These are phyloP conservation scores for Antedon mediterranea DNA, from an alignment of 53 echinoderm and acorn worm species.

Conservation along the genomic window DNA sequence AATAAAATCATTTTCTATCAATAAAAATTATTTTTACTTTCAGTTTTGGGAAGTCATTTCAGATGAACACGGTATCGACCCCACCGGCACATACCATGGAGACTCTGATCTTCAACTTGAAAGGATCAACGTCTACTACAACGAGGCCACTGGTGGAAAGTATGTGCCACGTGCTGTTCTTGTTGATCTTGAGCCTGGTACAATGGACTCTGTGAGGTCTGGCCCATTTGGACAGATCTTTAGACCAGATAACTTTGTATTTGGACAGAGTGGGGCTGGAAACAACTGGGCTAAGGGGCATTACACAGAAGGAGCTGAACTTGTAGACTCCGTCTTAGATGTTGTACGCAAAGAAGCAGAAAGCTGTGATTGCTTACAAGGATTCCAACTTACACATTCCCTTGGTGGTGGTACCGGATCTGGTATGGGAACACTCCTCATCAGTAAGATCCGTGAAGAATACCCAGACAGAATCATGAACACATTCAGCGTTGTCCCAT, in stretches of 20 bases:
- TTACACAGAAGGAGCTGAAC: too few species aligned
- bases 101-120: conserved; percentile 92
- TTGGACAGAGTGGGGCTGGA: conserved; percentile 99
- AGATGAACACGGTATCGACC: conserved; percentile 94
- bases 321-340: conserved; percentile 82
- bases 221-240: too few species aligned
- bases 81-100: conserved; percentile 89
- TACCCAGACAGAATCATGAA: too few species aligned
- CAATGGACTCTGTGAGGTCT: too few species aligned
- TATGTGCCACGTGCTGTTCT: conserved; percentile 85
- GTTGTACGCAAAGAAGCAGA: conserved; percentile 97
- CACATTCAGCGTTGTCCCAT: too few species aligned
- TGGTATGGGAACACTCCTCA: too few species aligned
- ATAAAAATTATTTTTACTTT: too few species aligned
- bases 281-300: too few species aligned
- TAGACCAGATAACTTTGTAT: too few species aligned
- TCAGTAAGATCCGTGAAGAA: too few species aligned
- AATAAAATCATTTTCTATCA: too few species aligned
- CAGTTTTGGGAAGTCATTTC: conserved; percentile 99
- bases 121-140: conserved; percentile 96
- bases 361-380: conserved; percentile 81
- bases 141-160: conserved; percentile 89
- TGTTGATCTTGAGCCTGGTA: conserved; percentile 85
- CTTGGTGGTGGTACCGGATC: conserved; percentile 3
- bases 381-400: conserved; percentile 35